Conservation (phyloP, 2,888 invertebrate species). For the Dione vanillae region DNA sequence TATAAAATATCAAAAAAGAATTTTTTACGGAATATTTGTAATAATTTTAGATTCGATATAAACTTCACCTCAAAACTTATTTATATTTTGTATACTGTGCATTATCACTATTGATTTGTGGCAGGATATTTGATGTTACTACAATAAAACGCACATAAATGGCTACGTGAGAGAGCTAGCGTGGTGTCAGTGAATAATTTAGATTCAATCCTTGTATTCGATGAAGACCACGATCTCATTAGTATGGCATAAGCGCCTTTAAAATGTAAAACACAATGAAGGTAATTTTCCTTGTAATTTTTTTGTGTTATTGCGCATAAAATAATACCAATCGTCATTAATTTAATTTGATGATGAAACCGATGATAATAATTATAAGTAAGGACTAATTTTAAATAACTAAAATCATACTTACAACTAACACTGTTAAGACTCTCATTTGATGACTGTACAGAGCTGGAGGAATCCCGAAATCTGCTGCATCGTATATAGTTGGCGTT, state of each 20-base stretch:
- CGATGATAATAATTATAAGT: not conserved
- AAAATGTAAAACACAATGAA: conserved; percentile 48
- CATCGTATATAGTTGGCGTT: conserved; percentile 96
- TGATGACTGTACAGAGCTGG: conserved; percentile 66
- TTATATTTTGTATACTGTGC: no score
- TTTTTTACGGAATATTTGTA: no score
- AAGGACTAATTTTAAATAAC: no score
- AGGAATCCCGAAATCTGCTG: conserved; percentile 57
- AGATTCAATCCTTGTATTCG: conserved; percentile 44
- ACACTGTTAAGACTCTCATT: conserved; percentile 71
- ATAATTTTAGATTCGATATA: no score
- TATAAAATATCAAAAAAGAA: not conserved
- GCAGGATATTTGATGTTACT: conserved; percentile 26
- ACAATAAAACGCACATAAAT: conserved; percentile 34
- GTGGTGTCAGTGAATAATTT: conserved; percentile 39
- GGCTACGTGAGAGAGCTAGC: conserved; percentile 40
- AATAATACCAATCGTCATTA: conserved; percentile 36
- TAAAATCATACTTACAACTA: conserved; percentile 60
- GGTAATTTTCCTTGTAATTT: conserved; percentile 52
- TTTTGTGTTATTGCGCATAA: conserved; percentile 25
- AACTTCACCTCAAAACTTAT: no score
- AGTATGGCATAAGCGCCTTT: conserved; percentile 43
- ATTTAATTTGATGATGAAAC: not conserved
- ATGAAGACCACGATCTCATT: conserved; percentile 45
- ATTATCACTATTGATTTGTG: conserved; percentile 1